Evolutionary conservation across 2,113 vertebrate genomes (phyloP), one percentile per base, ranked within the genome.

Genomic region (Thalassarche chlororhynchos): DNA sequence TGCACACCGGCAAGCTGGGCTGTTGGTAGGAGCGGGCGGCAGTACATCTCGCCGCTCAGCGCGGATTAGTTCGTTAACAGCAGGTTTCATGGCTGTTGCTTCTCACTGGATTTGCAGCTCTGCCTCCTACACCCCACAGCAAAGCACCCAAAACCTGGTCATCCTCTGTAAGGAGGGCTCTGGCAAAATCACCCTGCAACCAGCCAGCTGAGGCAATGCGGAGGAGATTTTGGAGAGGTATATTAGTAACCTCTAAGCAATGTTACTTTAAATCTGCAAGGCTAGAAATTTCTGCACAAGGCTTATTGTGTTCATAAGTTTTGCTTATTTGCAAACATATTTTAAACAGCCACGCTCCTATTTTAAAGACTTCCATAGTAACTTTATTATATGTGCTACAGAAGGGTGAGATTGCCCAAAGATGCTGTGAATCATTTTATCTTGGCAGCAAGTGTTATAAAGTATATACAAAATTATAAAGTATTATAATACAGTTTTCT

Each of bases 341-440:
- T 83, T 72, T 94, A 66, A 55, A 58, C 36, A 72, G 79, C 20
- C 29, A 29, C 2, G 1, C 17, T 87, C 44, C 24, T 31, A 8
- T 89, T 91, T 85, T 79, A 58, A 86, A 80, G 49, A 17, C 12
- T 85, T 72, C 65, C 31, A 5, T 70, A 72, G 77, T 52, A 74
- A 96, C 55, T 87, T 69, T 23, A 38, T 40, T 69, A n/a, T 40
- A 17, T 38, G n/a, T 36, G 28, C 25, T 75, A 65, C 44, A 54
- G 87, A 84, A 80, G 46, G 32, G 34, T 17, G 34, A 91, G 85
- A 19, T 57, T 55, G 70, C 34, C 49, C 70, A 52, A 69, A 60
- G 85, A 38, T 68, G 66, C 44, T 52, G 28, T 69, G 79, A 97
- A 86, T 86, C 26, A 62, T 31, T 80, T 83, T 17, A 21, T 83